Base-by-base conservation (phyloP, 2,888 invertebrate species). In the Oscheius sp. region DNA sequence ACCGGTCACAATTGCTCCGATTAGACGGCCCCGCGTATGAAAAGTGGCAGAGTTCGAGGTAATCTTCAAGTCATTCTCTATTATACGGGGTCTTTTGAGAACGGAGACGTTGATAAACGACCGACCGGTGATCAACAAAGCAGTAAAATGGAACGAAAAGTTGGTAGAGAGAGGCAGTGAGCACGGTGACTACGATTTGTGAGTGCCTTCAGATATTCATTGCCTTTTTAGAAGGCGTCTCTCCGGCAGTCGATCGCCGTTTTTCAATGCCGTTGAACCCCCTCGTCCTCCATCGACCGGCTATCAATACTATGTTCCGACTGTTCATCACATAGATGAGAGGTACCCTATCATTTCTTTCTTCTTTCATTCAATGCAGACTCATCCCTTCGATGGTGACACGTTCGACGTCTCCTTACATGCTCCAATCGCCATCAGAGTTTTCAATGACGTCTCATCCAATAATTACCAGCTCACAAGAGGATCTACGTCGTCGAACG, bases 101-200 rank as follows among this genome's bases (percentile, higher is more conserved):
- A 62, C 50, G 20, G 67, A 67, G 51, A 67, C 67, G 2, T 26
- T 67, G 38, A 67, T 67, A 30, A 67, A 62, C 24, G 67, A 67
- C 32, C 14, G 67, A 12, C 67, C 67, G 8, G 67, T 67, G 9
- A 24, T 26, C 9, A 36, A 17, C 30, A 51, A 51, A 24, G 57
- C 33, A 12, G 76, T 76, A 9, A 73, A 76, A 49, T 76, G 73
- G 73, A 74, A 76, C 41, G 76, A 76, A 38, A 45, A 72, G 26
- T 32, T 76, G 26, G 67, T 74, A 4, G 76, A 76, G 24, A 59
- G 59, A 26, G 44, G 44, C 41, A 44, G 44, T 17, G 59, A 59
- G 26, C n/a, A 33, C n/a, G 54, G 32, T 12, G 59, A 59, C 9
- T 59, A 59, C 30, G 59, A 59, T 9, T 17, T 26, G 59, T 59